phyloP scores from a whole-genome alignment of 2,797 vertebrate species.

The Merluccius polli region DNA sequence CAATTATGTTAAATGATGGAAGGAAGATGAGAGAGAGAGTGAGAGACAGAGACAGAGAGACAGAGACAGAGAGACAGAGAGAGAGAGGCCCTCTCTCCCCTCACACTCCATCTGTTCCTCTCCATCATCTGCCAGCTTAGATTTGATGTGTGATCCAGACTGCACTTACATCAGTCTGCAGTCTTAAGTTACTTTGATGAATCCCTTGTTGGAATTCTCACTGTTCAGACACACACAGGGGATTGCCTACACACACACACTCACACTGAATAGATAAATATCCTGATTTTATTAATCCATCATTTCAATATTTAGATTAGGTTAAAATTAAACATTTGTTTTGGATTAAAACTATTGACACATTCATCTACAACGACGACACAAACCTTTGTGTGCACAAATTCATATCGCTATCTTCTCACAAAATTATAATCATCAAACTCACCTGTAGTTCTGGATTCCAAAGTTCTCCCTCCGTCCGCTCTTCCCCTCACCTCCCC shows the following conservation, averaged over 20 bases:
- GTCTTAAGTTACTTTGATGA: constrained; percentile 17
- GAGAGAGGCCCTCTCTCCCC: constrained; percentile 14
- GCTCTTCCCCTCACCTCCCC: constrained; percentile 62
- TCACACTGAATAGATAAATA: not conserved
- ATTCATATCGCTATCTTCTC: not conserved
- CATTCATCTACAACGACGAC: not conserved
- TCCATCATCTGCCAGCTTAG: constrained; percentile 22
- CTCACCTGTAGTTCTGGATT: constrained; percentile 73
- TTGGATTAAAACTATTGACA: too few species aligned
- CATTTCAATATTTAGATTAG: not conserved
- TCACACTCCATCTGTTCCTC: constrained; percentile 26
- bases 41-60: too few species aligned
- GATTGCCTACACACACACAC: not conserved
- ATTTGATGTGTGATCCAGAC: constrained; percentile 18
- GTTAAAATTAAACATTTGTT: too few species aligned
- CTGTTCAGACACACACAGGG: not conserved
- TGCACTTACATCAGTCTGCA: not conserved
- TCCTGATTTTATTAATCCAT: not conserved
- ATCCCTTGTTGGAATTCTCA: constrained; percentile 12
- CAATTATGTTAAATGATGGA: too few species aligned
- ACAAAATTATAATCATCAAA: constrained; percentile 15
- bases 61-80: not conserved
- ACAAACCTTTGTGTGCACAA: not conserved
- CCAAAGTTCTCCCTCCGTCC: constrained; percentile 75
- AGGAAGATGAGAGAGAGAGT: too few species aligned